Evolutionary conservation across 2,797 vertebrate species (phyloP).

Genomic region (Centroberyx gerrardi): DNA sequence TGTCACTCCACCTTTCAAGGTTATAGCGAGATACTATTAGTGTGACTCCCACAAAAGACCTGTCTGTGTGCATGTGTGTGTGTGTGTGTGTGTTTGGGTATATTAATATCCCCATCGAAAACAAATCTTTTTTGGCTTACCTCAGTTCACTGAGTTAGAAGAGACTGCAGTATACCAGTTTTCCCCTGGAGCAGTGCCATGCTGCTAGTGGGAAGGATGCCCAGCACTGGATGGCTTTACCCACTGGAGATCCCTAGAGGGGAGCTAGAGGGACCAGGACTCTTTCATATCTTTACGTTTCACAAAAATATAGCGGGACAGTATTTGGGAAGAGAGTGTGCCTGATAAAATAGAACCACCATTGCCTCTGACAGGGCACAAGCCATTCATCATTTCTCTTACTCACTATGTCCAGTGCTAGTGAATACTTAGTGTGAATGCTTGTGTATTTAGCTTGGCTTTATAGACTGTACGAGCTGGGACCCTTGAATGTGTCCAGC

Average conservation of each 20-base stretch:
- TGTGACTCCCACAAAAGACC: conserved; percentile 27
- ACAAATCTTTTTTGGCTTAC: conserved; percentile 11
- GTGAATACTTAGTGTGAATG: conserved; percentile 46
- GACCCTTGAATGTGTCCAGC: conserved; percentile 50
- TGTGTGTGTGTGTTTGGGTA: not conserved
- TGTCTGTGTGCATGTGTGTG: conserved; percentile 21
- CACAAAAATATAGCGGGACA: conserved; percentile 25
- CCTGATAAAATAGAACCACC: conserved; percentile 30
- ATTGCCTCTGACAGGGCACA: conserved; percentile 12
- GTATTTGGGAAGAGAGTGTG: conserved; percentile 21
- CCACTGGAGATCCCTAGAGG: conserved; percentile 33
- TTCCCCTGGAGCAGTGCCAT: conserved; percentile 31
- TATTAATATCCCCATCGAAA: not conserved
- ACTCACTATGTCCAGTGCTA: conserved; percentile 40
- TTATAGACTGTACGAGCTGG: conserved; percentile 31
- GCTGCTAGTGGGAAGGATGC: conserved; percentile 30
- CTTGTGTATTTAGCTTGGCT: conserved; percentile 48
- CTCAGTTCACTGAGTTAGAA: conserved; percentile 36
- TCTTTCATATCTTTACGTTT: conserved; percentile 36
- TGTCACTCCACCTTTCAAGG: conserved; percentile 61
- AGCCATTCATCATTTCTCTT: conserved; percentile 54
- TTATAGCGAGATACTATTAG: conserved; percentile 54
- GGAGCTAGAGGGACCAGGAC: conserved; percentile 17
- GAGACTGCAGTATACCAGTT: conserved; percentile 23
- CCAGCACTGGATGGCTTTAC: conserved; percentile 17